Conservation (phyloP, 1,140 invertebrate species). For the Rhagoletis zephyria region DNA sequence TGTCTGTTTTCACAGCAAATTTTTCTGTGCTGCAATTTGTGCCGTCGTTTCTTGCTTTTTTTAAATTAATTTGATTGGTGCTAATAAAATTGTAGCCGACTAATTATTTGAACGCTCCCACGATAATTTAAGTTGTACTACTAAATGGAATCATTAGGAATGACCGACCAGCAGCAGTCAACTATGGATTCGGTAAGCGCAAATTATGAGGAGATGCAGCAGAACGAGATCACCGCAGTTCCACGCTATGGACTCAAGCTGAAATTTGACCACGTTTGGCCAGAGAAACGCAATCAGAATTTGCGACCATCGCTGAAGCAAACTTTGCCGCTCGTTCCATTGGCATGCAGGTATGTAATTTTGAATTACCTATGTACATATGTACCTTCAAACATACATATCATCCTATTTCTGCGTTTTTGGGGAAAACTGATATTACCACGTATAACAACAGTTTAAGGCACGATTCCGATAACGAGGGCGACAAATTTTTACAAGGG, state of each 20-base stretch:
- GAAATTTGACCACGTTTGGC: slow-evolving; percentile 83
- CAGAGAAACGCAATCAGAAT: slow-evolving; percentile 82
- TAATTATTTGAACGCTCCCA: background rate
- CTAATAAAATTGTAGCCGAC: slow-evolving; percentile 1
- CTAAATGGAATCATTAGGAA: background rate
- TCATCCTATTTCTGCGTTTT: too few species aligned
- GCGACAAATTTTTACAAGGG: too few species aligned
- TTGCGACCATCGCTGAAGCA: slow-evolving; percentile 79
- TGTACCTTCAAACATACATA: too few species aligned
- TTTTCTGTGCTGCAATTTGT: background rate
- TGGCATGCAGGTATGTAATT: slow-evolving; percentile 68
- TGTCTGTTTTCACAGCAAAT: background rate
- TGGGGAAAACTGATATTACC: too few species aligned
- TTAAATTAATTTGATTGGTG: background rate
- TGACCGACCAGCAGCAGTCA: slow-evolving; percentile 29
- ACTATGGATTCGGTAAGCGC: slow-evolving; percentile 67
- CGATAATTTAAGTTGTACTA: background rate
- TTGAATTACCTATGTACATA: too few species aligned
- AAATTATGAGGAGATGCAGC: slow-evolving; percentile 64
- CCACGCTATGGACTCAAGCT: slow-evolving; percentile 82
- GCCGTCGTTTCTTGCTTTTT: background rate
- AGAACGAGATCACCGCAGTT: slow-evolving; percentile 66
- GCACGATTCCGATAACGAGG: too few species aligned
- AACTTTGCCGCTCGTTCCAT: slow-evolving; percentile 70
- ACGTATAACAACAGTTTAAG: too few species aligned